Percentiles rank a stretch among this genome's conserved stretches.
These are phyloP conservation scores for Pavo muticus DNA, from an alignment of 2,113 vertebrate genomes.

Conservation along the genomic window DNA sequence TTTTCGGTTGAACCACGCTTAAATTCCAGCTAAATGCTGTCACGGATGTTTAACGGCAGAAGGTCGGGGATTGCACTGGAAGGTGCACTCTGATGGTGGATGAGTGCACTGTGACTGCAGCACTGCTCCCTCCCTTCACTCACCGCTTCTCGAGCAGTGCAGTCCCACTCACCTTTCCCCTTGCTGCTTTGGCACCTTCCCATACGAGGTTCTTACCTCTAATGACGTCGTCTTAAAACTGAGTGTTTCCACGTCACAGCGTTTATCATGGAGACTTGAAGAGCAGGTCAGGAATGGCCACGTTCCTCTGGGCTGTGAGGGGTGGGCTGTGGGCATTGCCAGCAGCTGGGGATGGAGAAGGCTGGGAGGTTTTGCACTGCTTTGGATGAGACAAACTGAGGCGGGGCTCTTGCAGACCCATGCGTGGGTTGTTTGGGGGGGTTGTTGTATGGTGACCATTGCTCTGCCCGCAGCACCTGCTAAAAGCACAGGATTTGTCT, in stretches of 20 bases:
- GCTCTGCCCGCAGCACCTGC: rapidly evolving
- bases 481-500: neutral
- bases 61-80: neutral
- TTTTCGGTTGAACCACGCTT: constrained; percentile 26
- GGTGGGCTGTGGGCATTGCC: no score
- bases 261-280: neutral
- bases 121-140: neutral
- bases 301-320: neutral
- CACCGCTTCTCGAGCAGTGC: neutral
- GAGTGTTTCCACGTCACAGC: neutral
- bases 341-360: no score
- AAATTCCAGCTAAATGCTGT: constrained; percentile 20
- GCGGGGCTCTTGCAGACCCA: rapidly evolving
- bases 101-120: constrained; percentile 57
- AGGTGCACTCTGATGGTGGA: constrained; percentile 49
- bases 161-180: neutral
- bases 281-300: rapidly evolving
- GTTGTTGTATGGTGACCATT: neutral
- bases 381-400: neutral
- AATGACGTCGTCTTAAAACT: rapidly evolving
- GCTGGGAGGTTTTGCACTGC: no score
- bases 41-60: neutral
- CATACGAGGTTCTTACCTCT: rapidly evolving
- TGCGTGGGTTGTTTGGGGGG: rapidly evolving
- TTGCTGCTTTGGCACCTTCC: neutral